Evolutionary conservation across 2,888 invertebrate genomes (phyloP), one percentile per base, ranked within the genome.

Genomic region (Acleris sparsana): DNA sequence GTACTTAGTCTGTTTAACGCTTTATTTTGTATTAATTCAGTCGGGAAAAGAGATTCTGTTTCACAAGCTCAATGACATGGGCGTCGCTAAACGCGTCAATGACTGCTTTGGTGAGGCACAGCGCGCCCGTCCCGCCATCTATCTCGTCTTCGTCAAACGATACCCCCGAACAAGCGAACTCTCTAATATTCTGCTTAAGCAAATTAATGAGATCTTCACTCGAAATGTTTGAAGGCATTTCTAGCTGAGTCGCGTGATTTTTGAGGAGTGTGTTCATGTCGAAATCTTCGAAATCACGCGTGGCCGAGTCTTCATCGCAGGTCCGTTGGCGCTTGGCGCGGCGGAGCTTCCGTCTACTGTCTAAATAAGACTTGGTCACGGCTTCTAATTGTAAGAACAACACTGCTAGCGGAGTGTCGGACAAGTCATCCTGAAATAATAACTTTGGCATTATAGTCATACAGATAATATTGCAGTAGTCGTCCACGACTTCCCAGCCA

Each of bases 51-150:
- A 94, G 84, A 75, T 94, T 94, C 39, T 90, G 86, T 71, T 93
- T 94, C 3, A 94, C 92, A 5, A 86, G 71, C 64, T 92, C 88
- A 72, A 96, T 93, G 53, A 95, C 93, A 71, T 93, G 92, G 56
- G 93, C 93, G 75, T 95, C 93, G 77, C 95, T 95, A 73, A 96
- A 92, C 33, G 95, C 93, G 80, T 96, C 94, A 29, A 96, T 92
- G 46, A 96, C 80, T 48, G 93, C 86, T 72, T 92, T 88, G 22
- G 92, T 91, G 43, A 92, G 75, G 69, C 88, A 79, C 48, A 89
- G 76, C 33, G 80, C 84, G 2, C 80, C 76, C 0, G 87, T 83
- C 44, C 84, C 80, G 22, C 86, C 86, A 69, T 92, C 87, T n/a
- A 84, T 77, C 70, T 91, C 85, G 9, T 85, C 84, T 18, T 86